Evolutionary conservation across 2,113 vertebrate species (phyloP).

Genomic region (Actenoides hombroni): DNA sequence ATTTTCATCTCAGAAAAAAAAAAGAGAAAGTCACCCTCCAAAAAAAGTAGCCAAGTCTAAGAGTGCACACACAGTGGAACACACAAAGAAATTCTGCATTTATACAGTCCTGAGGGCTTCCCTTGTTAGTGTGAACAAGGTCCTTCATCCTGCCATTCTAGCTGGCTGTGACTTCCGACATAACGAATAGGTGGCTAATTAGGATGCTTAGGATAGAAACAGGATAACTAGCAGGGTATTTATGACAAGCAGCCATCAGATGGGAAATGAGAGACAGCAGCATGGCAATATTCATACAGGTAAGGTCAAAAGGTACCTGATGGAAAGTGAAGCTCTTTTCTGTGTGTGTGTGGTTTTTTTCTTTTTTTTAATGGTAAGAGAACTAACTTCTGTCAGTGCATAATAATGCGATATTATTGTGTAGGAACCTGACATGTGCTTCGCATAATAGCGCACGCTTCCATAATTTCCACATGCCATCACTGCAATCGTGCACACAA

Average conservation of each 20-base stretch:
- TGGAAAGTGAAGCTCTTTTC: background rate
- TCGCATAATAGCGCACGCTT: background rate
- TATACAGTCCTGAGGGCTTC: background rate
- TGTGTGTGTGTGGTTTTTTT: no score
- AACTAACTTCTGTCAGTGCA: background rate
- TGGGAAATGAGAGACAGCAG: background rate
- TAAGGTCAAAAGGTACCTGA: background rate
- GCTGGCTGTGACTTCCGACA: background rate
- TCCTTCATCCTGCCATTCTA: background rate
- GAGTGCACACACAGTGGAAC: background rate
- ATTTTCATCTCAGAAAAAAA: background rate
- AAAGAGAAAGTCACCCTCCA: background rate
- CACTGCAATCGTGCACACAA: background rate
- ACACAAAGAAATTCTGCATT: background rate
- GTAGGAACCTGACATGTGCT: background rate
- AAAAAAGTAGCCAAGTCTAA: background rate
- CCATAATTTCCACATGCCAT: background rate
- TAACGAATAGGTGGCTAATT: background rate
- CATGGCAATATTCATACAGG: background rate
- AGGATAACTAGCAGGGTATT: background rate
- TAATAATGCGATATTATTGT: background rate
- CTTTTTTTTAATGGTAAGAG: background rate
- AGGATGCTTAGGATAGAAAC: background rate
- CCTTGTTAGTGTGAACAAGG: background rate
- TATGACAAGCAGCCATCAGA: background rate